phyloP scores from a whole-genome alignment of 2,113 vertebrate genomes.

The Upupa epops region DNA sequence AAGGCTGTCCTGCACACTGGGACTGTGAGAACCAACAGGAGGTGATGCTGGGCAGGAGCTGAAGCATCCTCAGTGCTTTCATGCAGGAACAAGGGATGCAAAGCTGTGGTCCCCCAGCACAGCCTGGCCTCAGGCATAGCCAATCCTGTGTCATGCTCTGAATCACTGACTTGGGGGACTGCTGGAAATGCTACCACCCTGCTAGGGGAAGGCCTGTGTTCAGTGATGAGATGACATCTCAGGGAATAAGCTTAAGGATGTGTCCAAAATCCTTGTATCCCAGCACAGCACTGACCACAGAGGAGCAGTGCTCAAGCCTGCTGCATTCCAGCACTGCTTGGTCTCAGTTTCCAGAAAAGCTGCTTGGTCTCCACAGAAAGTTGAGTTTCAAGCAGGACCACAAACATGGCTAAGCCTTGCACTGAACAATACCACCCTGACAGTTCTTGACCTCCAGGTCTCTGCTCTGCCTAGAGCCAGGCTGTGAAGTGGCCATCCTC shows the following conservation, averaged over 20 bases:
- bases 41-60: not conserved
- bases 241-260: not conserved
- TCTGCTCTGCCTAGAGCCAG: not conserved
- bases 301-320: not conserved
- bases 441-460: not conserved
- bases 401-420: not conserved
- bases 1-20: not conserved
- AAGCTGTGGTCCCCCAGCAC: not conserved
- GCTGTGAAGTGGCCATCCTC: not conserved
- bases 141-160: rapidly evolving
- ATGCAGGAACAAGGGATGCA: not conserved
- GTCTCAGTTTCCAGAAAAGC: not conserved
- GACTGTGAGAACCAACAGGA: rapidly evolving
- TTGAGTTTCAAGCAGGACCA: not conserved
- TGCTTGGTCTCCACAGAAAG: not conserved
- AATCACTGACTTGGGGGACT: not conserved
- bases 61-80: not conserved
- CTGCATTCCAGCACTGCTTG: not conserved
- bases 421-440: not conserved
- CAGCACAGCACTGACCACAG: not conserved
- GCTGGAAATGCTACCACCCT: not conserved
- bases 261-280: not conserved
- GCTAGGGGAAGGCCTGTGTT: not conserved
- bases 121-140: not conserved
- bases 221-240: not conserved